Percentiles rank a stretch among this genome's conserved stretches.
Evolutionary conservation across 2,797 vertebrate species (phyloP).

Genomic region (Melanogrammus aeglefinus): DNA sequence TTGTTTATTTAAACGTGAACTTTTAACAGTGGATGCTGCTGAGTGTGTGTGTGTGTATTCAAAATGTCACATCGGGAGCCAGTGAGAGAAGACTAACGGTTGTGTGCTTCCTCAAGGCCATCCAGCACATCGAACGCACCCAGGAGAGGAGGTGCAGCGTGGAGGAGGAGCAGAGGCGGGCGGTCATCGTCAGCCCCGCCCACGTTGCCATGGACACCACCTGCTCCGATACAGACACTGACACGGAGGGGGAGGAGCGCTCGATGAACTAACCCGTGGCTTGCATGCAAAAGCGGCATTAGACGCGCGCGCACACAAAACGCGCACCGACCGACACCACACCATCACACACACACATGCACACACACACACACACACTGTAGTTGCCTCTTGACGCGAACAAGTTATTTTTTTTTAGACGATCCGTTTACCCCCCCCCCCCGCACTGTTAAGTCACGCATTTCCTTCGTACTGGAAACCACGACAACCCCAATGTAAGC

Average conservation of each 20-base stretch:
- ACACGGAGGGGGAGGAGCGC: conserved; percentile 86
- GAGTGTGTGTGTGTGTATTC: neutral
- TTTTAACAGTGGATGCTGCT: neutral
- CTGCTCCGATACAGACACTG: conserved; percentile 89
- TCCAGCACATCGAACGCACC: conserved; percentile 97
- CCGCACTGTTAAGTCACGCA: neutral
- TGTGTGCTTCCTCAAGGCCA: conserved; percentile 74
- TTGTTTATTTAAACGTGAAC: neutral
- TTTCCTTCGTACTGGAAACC: neutral
- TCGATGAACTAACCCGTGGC: conserved; percentile 82
- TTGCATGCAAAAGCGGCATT: conserved; percentile 3
- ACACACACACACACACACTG: conserved; percentile 9
- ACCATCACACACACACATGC: neutral
- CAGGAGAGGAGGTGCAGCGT: conserved; percentile 84
- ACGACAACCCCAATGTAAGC: conserved; percentile 61
- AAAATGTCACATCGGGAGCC: neutral
- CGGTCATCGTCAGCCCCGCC: conserved; percentile 86
- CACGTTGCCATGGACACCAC: conserved; percentile 83
- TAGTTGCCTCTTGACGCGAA: neutral
- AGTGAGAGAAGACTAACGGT: neutral
- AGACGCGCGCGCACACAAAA: conserved; percentile 15
- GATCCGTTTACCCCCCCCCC: neutral
- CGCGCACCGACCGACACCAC: conserved; percentile 8
- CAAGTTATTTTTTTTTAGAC: neutral
- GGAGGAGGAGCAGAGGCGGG: conserved; percentile 88